phyloP scores from a whole-genome alignment of 2,888 invertebrate genomes.

The Arrhopalites spinosus region DNA sequence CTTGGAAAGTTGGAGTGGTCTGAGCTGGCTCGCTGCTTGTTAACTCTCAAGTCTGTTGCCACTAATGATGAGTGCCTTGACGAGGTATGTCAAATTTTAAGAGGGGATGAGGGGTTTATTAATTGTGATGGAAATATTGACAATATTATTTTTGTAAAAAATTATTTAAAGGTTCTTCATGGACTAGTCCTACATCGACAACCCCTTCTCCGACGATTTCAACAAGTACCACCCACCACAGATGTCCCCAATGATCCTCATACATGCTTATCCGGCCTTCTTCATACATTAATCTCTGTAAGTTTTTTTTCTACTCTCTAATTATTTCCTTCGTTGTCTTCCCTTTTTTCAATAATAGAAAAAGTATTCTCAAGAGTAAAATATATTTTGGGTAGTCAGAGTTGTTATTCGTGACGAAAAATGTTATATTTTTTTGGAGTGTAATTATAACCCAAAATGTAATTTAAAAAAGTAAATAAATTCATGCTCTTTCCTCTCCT shows the following conservation, averaged over 20 bases:
- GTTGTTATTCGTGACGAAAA: not conserved
- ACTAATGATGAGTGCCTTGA: constrained; percentile 57
- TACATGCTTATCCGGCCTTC: constrained; percentile 51
- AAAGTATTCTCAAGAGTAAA: too few relatives aligned
- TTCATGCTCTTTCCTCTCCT: not conserved
- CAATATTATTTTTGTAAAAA: too few relatives aligned
- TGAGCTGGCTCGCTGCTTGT: constrained; percentile 54
- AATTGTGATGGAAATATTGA: too few relatives aligned
- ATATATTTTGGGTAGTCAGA: too few relatives aligned
- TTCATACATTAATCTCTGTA: constrained; percentile 54
- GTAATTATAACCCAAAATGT: too few relatives aligned
- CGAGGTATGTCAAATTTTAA: constrained; percentile 30
- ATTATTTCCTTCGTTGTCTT: too few relatives aligned
- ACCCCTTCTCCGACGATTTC: constrained; percentile 54
- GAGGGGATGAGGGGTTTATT: too few relatives aligned
- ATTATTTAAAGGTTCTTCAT: constrained; percentile 44
- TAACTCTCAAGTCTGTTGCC: constrained; percentile 55
- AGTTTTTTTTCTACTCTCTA: not conserved
- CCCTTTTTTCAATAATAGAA: too few relatives aligned
- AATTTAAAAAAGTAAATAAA: not conserved
- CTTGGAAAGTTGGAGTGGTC: constrained; percentile 56
- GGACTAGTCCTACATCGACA: constrained; percentile 54
- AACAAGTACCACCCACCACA: constrained; percentile 56
- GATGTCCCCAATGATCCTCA: constrained; percentile 55
- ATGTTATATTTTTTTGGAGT: not conserved